A percentile compares a stretch with the other conserved stretches of the same genome.
Evolutionary conservation across 1,140 invertebrate genomes (phyloP).

Genomic region (Drosophila pseudoobscura): DNA sequence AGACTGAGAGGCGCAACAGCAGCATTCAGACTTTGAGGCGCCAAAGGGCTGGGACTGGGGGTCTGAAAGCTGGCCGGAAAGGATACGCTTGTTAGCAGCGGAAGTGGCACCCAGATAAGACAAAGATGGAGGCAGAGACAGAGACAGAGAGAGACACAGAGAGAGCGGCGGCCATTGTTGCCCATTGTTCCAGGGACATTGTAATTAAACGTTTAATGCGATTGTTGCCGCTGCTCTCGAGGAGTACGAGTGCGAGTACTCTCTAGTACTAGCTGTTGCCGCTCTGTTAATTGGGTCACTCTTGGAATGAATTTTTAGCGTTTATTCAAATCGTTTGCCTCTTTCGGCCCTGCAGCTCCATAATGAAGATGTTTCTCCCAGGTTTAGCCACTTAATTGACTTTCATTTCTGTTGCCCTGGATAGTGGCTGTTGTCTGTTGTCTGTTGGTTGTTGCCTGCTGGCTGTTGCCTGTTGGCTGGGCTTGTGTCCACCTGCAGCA

Average conservation of each 20-base stretch:
- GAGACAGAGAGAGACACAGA: neutral
- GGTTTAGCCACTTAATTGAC: slow-evolving; percentile 73
- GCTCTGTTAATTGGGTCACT: slow-evolving; percentile 67
- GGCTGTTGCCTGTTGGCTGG: no score
- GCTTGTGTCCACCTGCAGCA: slow-evolving; percentile 36
- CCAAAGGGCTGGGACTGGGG: slow-evolving; percentile 16
- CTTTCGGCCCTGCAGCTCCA: slow-evolving; percentile 11
- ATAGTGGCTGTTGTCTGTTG: neutral
- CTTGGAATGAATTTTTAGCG: slow-evolving; percentile 63
- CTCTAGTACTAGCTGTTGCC: neutral
- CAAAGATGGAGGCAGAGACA: slow-evolving; percentile 1
- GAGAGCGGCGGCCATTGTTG: slow-evolving; percentile 12
- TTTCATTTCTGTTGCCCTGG: slow-evolving; percentile 41
- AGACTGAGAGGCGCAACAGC: no score
- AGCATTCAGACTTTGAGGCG: slow-evolving; percentile 35
- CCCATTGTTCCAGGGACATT: slow-evolving; percentile 19
- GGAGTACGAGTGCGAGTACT: neutral
- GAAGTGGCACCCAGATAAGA: slow-evolving; percentile 57
- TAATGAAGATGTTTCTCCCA: slow-evolving; percentile 53
- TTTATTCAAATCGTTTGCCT: slow-evolving; percentile 67
- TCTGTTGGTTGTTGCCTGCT: neutral
- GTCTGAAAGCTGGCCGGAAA: slow-evolving; percentile 39
- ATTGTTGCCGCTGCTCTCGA: slow-evolving; percentile 38
- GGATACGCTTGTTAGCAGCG: slow-evolving; percentile 76
- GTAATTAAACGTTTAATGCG: slow-evolving; percentile 55